Base-by-base conservation (phyloP, 1,140 invertebrate species). In the Aleiodes sp. region DNA sequence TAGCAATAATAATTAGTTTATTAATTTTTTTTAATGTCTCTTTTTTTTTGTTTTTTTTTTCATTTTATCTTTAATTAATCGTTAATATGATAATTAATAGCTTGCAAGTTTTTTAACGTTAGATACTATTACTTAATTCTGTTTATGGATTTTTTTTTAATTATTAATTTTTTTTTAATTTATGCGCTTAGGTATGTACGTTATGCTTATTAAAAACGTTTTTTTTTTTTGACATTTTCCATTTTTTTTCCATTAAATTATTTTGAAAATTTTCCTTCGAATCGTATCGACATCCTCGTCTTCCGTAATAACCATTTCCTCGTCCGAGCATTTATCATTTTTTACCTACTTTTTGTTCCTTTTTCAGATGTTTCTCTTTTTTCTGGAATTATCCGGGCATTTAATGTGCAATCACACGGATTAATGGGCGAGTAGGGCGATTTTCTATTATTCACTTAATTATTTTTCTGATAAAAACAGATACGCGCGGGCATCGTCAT, bases 101-200 rank as follows among this genome's bases (percentile, higher is more conserved):
- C 80, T 83, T 84, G 81, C 82, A 85, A 84, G 80, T 84, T 78
- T 84, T 59, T 79, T 85, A 85, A 85, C 84, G 80, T 84, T 85
- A 85, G 77, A 83, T 84, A 84, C 83, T 84, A 81, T 85, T 84
- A 84, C 81, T 84, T 83, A 85, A 80, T 84, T 82, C 78, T 82
- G 81, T 79, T 83, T 84, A 81, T 76, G 78, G 76, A 76, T 73
- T 70, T 80, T 71, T 76, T 84, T 83, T n/a, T n/a, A n/a, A n/a
- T n/a, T n/a, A n/a, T n/a, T n/a, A n/a, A n/a, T n/a, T n/a, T n/a
- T 77, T 70, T 79, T 67, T 78, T 84, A 84, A 82, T 77, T 81
- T 83, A 84, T 79, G 81, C 79, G 77, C 82, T 83, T 84, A 82
- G 78, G 78, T 84, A 83, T 80, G 77, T 86, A 84, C 78, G 78